Evolutionary conservation across 1,140 invertebrate genomes (phyloP).

Genomic region (Himalopsyche phryganea): DNA sequence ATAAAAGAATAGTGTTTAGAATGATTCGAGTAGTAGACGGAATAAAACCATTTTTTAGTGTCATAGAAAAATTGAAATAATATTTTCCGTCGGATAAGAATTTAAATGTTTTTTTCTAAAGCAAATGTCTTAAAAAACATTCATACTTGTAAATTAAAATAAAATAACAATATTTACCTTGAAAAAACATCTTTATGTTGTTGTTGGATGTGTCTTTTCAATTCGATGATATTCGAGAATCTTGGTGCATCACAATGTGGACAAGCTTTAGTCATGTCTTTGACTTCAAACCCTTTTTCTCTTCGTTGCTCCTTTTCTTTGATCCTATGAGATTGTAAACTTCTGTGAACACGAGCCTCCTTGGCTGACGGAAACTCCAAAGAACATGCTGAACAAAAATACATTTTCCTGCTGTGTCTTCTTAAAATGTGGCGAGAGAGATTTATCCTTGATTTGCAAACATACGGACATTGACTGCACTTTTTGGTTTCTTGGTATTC

Average conservation of each 20-base stretch:
- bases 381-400: slow-evolving; percentile 66
- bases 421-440: slow-evolving; percentile 63
- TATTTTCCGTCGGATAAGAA: too few relatives aligned
- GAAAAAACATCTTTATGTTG: slow-evolving; percentile 58
- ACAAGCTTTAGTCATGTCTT: slow-evolving; percentile 53
- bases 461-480: slow-evolving; percentile 57
- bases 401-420: slow-evolving; percentile 55
- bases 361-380: slow-evolving; percentile 58
- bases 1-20: too few relatives aligned
- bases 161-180: slow-evolving; percentile 48
- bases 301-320: slow-evolving; percentile 46
- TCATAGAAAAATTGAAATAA: too few relatives aligned
- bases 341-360: slow-evolving; percentile 66
- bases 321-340: slow-evolving; percentile 59
- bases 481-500: slow-evolving; percentile 61
- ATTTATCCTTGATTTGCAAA: slow-evolving; percentile 59
- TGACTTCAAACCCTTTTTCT: slow-evolving; percentile 40
- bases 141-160: too few relatives aligned
- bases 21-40: too few relatives aligned
- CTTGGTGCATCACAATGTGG: slow-evolving; percentile 56
- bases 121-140: too few relatives aligned
- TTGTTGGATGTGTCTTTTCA: slow-evolving; percentile 65
- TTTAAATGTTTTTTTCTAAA: too few relatives aligned
- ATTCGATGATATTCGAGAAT: slow-evolving; percentile 54
- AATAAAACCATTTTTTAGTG: too few relatives aligned